phyloP scores from a whole-genome alignment of 37 sponge, comb jelly and placozoan species.

The Geodia barretti region DNA sequence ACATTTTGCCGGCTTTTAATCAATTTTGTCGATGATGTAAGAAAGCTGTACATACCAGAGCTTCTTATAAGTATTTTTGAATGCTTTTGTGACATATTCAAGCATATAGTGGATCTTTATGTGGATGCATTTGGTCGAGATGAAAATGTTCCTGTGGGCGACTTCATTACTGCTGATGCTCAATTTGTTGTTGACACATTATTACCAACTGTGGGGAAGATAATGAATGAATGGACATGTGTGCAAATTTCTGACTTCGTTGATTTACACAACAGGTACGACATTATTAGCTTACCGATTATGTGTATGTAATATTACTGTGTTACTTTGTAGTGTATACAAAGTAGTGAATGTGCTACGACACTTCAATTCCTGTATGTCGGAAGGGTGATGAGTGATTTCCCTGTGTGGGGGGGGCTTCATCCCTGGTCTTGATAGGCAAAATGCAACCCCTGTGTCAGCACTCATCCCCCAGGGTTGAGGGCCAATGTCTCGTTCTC shows the following conservation, averaged over 20 bases:
- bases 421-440: too few relatives aligned
- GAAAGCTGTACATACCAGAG: constrained; percentile 66
- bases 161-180: constrained; percentile 64
- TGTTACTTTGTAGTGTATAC: too few relatives aligned
- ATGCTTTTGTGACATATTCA: constrained; percentile 68
- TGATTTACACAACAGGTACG: constrained; percentile 47
- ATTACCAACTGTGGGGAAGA: constrained; percentile 51
- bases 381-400: too few relatives aligned
- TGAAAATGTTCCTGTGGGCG: constrained; percentile 30
- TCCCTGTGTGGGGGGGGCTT: too few relatives aligned
- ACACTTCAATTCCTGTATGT: too few relatives aligned
- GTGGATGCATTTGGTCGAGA: constrained; percentile 53
- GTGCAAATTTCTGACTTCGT: constrained; percentile 61
- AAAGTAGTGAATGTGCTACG: too few relatives aligned
- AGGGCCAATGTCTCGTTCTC: too few relatives aligned
- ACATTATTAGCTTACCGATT: too few relatives aligned
- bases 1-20: constrained; percentile 53
- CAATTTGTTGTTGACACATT: constrained; percentile 66
- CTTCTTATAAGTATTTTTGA: constrained; percentile 54
- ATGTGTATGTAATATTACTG: too few relatives aligned
- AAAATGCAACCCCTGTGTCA: too few relatives aligned
- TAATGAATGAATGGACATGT: constrained; percentile 43
- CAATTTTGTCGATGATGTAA: constrained; percentile 48
- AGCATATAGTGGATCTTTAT: constrained; percentile 44
- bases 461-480: too few relatives aligned